Conservation (phyloP, 2,113 vertebrate genomes). For the Poicephalus gulielmi region DNA sequence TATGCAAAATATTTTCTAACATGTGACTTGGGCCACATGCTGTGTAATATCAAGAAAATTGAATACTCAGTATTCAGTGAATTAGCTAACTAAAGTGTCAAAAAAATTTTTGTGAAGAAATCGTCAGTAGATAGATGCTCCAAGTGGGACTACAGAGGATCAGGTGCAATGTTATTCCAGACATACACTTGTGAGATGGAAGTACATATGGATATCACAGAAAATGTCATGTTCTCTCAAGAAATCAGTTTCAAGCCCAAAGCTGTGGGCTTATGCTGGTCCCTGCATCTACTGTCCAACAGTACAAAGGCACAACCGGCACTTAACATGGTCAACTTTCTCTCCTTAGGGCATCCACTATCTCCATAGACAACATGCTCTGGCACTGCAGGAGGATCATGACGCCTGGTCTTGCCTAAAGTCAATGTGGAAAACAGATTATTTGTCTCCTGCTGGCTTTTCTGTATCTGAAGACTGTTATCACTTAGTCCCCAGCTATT, state of each 20-base stretch:
- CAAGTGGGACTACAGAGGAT: background rate
- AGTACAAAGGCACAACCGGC: background rate
- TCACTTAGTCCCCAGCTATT: background rate
- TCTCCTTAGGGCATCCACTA: background rate
- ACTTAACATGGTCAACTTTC: fast-evolving
- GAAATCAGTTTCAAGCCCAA: background rate
- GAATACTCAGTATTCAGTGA: background rate
- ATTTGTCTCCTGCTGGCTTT: background rate
- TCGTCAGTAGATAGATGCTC: background rate
- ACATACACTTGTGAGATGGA: fast-evolving
- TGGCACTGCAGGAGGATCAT: fast-evolving
- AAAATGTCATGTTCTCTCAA: background rate
- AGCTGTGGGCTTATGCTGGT: background rate
- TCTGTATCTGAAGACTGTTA: background rate
- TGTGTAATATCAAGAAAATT: background rate
- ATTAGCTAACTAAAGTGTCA: background rate
- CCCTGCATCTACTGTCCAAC: background rate
- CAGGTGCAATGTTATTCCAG: background rate
- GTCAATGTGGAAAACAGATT: background rate
- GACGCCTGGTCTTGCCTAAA: background rate
- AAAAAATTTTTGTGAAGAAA: background rate
- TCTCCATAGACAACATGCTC: background rate
- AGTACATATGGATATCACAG: background rate
- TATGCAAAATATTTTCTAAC: background rate
- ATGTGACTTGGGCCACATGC: fast-evolving